Conservation (phyloP, 2,888 invertebrate genomes). For the Lycaena phlaeas region DNA sequence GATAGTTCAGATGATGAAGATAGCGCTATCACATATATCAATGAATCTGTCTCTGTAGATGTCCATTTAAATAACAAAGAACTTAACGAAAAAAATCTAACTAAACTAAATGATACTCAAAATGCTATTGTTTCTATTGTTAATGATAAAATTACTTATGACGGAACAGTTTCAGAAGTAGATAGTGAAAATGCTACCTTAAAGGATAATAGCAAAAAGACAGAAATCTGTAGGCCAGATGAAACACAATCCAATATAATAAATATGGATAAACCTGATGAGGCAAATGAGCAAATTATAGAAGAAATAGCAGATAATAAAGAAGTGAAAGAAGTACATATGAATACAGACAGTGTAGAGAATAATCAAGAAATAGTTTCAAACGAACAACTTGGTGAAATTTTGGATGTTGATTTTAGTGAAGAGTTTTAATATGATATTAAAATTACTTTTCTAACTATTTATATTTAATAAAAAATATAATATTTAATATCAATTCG, state of each 20-base stretch:
- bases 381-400: constrained; percentile 21
- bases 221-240: too few relatives aligned
- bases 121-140: too few relatives aligned
- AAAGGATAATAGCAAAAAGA: too few relatives aligned
- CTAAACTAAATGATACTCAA: too few relatives aligned
- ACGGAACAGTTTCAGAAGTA: too few relatives aligned
- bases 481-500: too few relatives aligned
- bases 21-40: constrained; percentile 16
- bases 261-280: too few relatives aligned
- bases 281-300: neutral
- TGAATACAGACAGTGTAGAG: constrained; percentile 7
- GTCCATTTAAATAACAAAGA: constrained; percentile 16
- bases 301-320: neutral
- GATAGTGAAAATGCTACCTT: too few relatives aligned
- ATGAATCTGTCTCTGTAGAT: constrained; percentile 25
- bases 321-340: neutral
- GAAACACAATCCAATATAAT: too few relatives aligned
- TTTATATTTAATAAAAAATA: too few relatives aligned
- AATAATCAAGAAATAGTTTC: constrained; percentile 1
- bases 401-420: constrained; percentile 57
- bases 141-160: too few relatives aligned
- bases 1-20: constrained; percentile 30
- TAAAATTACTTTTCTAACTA: too few relatives aligned
- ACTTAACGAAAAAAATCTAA: constrained; percentile 9
- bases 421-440: constrained; percentile 38